A percentile compares a stretch with the other conserved stretches of the same genome.
These are phyloP conservation scores for Castor canadensis DNA, from an alignment of 2,113 vertebrate genomes.

Conservation along the genomic window DNA sequence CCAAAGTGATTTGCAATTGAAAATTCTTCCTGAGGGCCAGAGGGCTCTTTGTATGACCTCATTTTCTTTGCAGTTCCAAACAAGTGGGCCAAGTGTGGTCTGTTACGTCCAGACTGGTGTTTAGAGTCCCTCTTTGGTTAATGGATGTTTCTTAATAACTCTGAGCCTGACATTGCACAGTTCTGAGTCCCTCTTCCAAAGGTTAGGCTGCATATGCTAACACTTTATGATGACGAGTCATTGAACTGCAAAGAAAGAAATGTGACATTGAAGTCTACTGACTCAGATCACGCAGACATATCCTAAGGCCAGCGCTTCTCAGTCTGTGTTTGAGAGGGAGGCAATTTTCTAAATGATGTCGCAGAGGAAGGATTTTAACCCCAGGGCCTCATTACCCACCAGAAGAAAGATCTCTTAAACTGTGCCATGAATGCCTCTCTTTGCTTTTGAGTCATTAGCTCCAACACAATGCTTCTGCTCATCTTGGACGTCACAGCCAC, in stretches of 20 bases:
- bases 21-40: slow-evolving; percentile 46
- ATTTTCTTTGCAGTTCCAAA: slow-evolving; percentile 35
- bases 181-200: slow-evolving; percentile 42
- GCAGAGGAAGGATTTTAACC: neutral
- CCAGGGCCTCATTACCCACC: neutral
- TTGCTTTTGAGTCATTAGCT: neutral
- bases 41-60: neutral
- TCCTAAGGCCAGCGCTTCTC: neutral
- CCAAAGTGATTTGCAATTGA: slow-evolving; percentile 38
- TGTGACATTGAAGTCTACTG: neutral
- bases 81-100: neutral
- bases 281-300: neutral
- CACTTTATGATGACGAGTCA: neutral
- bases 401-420: neutral
- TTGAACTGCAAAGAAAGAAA: slow-evolving; percentile 28
- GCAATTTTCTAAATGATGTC: slow-evolving; percentile 28
- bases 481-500: neutral
- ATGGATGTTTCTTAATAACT: slow-evolving; percentile 23
- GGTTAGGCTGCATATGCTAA: neutral
- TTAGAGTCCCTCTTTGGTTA: slow-evolving; percentile 9
- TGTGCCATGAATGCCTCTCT: neutral
- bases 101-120: neutral
- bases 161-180: neutral
- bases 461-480: neutral
- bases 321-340: neutral